Evolutionary conservation across 1,140 invertebrate genomes (phyloP), one percentile per base, ranked within the genome.

Genomic region (Notospermus geniculatus): DNA sequence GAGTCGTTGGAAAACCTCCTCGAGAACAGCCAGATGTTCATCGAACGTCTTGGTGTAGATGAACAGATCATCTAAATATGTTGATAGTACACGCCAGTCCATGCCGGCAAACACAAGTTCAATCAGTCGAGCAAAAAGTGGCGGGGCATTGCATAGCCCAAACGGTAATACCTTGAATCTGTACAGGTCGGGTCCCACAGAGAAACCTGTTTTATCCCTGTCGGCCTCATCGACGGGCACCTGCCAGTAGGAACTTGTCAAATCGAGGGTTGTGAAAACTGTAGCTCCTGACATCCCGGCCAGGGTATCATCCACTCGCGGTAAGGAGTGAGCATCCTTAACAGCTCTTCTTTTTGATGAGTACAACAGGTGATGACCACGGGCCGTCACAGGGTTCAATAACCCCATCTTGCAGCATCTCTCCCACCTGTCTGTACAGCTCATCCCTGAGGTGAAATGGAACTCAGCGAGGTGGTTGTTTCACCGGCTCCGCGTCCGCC

Each of bases 281-380:
- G 54, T 74, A 9, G 68, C 68, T 4, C 75, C 78, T 0, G 62
- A 19, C 0, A 85, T 60, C 5, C 41, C 56, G 13, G 71, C 52
- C 1, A 86, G 53, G 13, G 66, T 64, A 22, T 83, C 80, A 22
- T 83, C 75, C 25, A 85, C 82, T 1, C 67, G 46, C 0, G 82
- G 84, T 1, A 86, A 59, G 70, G 85, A 84, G 66, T 81, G 86
- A 46, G 63, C 71, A 66, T 86, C 83, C 36, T 68, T 61, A 0
- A 73, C 68, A 0, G 76, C 83, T 0, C 17, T 56, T 30, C 28
- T 63, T 63, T 4, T 29, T 19, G 2, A 59, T 55, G n/a, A 60
- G 28, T 2, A 63, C 30, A 2, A 63, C 25, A 17, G 55, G 55
- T 19, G 55, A 45, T 27, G 28, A 29, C 61, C 56, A 63, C 30